Base-by-base conservation (phyloP, 1,140 invertebrate genomes). In the Drosophila ironensis region DNA sequence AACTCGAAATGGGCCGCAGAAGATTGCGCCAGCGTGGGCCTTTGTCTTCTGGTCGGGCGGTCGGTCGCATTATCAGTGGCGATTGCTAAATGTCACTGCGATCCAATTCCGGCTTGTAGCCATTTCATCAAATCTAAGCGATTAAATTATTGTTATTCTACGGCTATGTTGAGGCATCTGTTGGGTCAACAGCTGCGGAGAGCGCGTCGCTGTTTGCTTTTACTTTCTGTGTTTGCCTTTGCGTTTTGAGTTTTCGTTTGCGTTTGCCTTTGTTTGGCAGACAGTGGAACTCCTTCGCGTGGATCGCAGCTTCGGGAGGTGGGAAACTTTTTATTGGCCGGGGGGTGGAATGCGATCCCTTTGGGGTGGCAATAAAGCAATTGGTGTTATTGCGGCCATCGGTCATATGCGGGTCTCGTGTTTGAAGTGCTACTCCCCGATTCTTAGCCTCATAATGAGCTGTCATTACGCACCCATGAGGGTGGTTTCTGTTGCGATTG, bases 191-290 rank as follows among this genome's bases (percentile, higher is more conserved):
- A n/a, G n/a, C n/a, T n/a, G n/a, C n/a, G n/a, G n/a, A n/a, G n/a
- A n/a, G n/a, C n/a, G n/a, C n/a, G n/a, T 57, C 24, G 76, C 75
- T 78, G 75, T 75, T 68, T 81, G 54, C 28, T 33, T 67, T 72
- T 54, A 37, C 14, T 38, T 56, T 51, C 16, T 33, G 28, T 73
- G 46, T 30, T 20, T 47, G 20, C 5, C 38, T 44, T 53, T 64
- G 54, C 35, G 46, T 46, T 60, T 17, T 56, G 68, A 28, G 9
- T 28, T 28, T 28, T 5, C 9, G 3, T n/a, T 28, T 28, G 27
- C 2, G 2, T 28, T 28, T n/a, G 27, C n/a, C n/a, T n/a, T n/a
- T n/a, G 2, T 3, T 3, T 28, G 5, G 1, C 71, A 75, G 51
- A 66, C 44, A 5, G 60, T 8, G 5, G 17, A 12, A 17, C 33